A percentile compares a stretch with the other conserved stretches of the same genome.
Conservation (phyloP, 2,797 vertebrate genomes). For the Ambastaia sidthimunki region DNA sequence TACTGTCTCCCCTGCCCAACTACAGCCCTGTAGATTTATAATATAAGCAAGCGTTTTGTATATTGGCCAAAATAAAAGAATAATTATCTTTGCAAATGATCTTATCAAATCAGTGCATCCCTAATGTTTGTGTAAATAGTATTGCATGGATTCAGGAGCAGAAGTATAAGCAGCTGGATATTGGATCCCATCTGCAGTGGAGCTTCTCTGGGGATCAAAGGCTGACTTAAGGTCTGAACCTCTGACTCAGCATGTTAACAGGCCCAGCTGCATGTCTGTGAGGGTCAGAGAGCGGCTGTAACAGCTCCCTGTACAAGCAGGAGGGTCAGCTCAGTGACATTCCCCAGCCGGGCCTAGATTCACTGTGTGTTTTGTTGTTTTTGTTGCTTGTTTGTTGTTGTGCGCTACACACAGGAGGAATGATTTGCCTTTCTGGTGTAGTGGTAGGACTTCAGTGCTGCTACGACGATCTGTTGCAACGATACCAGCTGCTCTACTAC, state of each 20-base stretch:
- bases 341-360: conserved; percentile 34
- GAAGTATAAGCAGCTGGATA: conserved; percentile 39
- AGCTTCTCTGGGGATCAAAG: conserved; percentile 18
- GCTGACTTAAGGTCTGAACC: conserved; percentile 29
- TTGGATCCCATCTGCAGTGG: conserved; percentile 9
- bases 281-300: conserved; percentile 44
- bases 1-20: neutral
- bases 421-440: conserved; percentile 90
- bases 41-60: neutral
- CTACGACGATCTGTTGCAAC: conserved; percentile 86
- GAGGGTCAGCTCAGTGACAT: conserved; percentile 39
- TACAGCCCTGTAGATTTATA: neutral
- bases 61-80: neutral
- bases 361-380: conserved; percentile 49
- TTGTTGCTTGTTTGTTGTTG: too few species aligned
- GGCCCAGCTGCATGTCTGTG: conserved; percentile 50
- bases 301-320: conserved; percentile 33
- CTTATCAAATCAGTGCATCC: conserved; percentile 9
- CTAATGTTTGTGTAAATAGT: conserved; percentile 35
- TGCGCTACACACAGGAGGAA: conserved; percentile 78
- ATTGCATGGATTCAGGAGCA: conserved; percentile 13
- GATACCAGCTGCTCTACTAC: conserved; percentile 92
- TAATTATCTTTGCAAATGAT: neutral
- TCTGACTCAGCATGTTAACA: conserved; percentile 39
- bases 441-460: conserved; percentile 90